A percentile compares a stretch with the other conserved stretches of the same genome.
These are phyloP conservation scores for Nasonia vitripennis DNA, from an alignment of 1,140 invertebrate genomes.

Conservation along the genomic window DNA sequence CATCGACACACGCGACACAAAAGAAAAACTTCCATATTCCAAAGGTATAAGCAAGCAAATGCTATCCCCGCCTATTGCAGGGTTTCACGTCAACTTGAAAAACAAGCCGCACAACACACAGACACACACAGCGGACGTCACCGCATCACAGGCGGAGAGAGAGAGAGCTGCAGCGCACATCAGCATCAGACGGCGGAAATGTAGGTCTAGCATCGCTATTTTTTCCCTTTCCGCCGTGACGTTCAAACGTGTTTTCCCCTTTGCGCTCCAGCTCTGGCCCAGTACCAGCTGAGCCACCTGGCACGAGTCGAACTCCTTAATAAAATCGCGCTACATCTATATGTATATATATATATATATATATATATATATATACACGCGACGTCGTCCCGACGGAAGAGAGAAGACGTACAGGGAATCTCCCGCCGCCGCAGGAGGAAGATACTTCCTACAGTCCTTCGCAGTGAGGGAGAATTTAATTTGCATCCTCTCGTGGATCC, in stretches of 20 bases:
- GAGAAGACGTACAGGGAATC: neutral
- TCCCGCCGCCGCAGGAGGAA: no score
- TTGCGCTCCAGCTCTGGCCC: neutral
- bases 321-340: slow-evolving; percentile 20
- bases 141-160: neutral
- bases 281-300: slow-evolving; percentile 34
- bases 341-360: neutral
- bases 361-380: neutral
- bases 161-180: neutral
- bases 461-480: slow-evolving; percentile 25
- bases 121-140: neutral
- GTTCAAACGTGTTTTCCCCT: slow-evolving; percentile 33
- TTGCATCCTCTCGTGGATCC: slow-evolving; percentile 7
- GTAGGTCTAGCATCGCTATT: neutral
- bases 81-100: neutral
- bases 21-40: neutral
- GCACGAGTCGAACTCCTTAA: slow-evolving; percentile 32
- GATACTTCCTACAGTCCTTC: neutral
- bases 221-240: neutral
- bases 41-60: neutral
- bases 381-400: neutral
- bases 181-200: neutral
- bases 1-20: no score
- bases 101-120: neutral
- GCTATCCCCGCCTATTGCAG: neutral